phyloP scores from a whole-genome alignment of 2,888 invertebrate genomes.

The Mongoloraphidia duomilia region DNA sequence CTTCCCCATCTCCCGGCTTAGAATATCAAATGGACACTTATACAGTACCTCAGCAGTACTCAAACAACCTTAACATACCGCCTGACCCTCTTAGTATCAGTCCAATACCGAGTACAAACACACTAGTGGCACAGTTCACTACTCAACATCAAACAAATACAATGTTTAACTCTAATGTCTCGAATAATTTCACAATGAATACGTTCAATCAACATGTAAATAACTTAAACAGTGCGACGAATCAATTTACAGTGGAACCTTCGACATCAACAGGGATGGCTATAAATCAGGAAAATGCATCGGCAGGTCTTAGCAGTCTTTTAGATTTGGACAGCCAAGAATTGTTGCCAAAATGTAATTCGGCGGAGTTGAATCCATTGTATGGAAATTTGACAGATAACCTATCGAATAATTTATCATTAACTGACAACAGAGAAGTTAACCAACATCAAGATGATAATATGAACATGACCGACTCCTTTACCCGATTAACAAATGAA shows the following conservation, averaged over 20 bases:
- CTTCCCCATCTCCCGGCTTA: constrained; percentile 4
- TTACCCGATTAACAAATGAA: constrained; percentile 34
- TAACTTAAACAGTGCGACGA: constrained; percentile 1
- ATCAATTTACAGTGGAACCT: constrained; percentile 2
- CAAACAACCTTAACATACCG: not conserved
- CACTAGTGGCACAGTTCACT: not conserved
- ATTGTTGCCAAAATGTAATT: constrained; percentile 26
- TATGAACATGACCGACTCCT: constrained; percentile 38
- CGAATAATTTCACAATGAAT: not conserved
- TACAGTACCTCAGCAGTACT: not conserved
- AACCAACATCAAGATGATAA: constrained; percentile 19
- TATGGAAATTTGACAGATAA: constrained; percentile 31
- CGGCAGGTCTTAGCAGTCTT: constrained; percentile 21
- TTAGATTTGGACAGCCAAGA: constrained; percentile 25
- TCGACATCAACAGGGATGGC: constrained; percentile 9
- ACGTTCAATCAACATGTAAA: not conserved
- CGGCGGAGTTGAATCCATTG: constrained; percentile 25
- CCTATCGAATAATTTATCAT: constrained; percentile 31
- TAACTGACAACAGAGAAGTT: constrained; percentile 26
- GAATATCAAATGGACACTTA: constrained; percentile 1
- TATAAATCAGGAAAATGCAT: constrained; percentile 14
- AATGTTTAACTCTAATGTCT: not conserved
- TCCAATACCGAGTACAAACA: not conserved
- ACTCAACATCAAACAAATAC: not conserved
- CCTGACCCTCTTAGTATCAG: not conserved